Evolutionary conservation across 1,140 invertebrate genomes (phyloP), one percentile per base, ranked within the genome.

Genomic region (Pygmarrhopalites habei): DNA sequence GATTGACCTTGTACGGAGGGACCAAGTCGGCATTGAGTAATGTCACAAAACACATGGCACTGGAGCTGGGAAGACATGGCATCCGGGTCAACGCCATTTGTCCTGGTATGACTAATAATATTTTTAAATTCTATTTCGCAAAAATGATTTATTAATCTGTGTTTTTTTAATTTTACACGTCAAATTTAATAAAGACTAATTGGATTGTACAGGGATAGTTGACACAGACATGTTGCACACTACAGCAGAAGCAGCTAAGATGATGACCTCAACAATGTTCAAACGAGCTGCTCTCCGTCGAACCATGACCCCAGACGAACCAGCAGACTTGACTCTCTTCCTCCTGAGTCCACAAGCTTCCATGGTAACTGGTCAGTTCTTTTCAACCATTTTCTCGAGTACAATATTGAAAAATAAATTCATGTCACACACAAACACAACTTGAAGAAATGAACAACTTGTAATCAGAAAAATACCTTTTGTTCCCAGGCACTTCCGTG

Each of bases 301-400:
- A n/a, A 10, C 29, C 0, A 35, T 41, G 0, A 21, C 35, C 25
- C 29, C 49, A 1, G 79, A 85, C 15, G 91, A 95, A 75, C 89
- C 94, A 1, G 84, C 88, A 0, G 83, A 92, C 77, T 81, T 84
- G 21, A 81, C 90, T 30, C 71, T 90, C 29, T 94, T 84, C 73
- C 78, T 95, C 25, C 77, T 94, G 4, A 92, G 89, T 73, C 7
- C 26, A 0, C 32, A 60, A 14, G 29, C 58, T 17, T 10, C 26
- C 7, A 60, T 60, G 58, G 26, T 60, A n/a, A 60, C 44, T 2
- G 58, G 58, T 1, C 43, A 60, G 25, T 28, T 19, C n/a, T 28
- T 60, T 17, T 59, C 15, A 35, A n/a, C n/a, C n/a, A n/a, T n/a
- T n/a, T n/a, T n/a, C n/a, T n/a, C n/a, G n/a, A n/a, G n/a, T n/a